Evolutionary conservation across 2,888 invertebrate genomes (phyloP), one percentile per base, ranked within the genome.

Genomic region (Plagiodera versicolora): DNA sequence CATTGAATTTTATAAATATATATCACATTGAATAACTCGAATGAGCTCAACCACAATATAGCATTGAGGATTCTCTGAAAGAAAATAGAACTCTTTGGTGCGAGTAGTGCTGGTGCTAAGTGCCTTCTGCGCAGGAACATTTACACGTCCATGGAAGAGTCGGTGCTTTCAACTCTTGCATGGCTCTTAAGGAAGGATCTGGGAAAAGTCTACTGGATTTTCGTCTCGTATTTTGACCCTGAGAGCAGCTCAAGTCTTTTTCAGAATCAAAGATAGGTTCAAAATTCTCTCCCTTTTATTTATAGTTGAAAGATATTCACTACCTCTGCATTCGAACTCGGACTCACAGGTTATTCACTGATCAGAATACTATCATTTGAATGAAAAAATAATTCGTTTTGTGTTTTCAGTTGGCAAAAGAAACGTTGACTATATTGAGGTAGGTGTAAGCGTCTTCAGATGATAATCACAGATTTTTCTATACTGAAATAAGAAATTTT

Each of bases 21-120:
- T 76, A 77, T 77, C 75, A 77, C 75, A 77, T 76, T 75, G 69
- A 75, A 70, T 67, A 67, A 68, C 67, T 68, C 70, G 65, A 68
- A 65, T 68, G 67, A 63, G 69, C 66, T 65, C 63, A 61, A 66
- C 64, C 58, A 67, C 64, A 67, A 65, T 69, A 67, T 60, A 67
- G 66, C 63, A 58, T 58, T 59, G 55, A 46, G 32, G 67, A n/a
- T 14, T 53, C 44, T 53, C 18, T 11, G 44, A 44, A 24, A 20
- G 28, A 17, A 53, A 45, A 20, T 44, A 44, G 28, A 44, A 53
- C 44, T 44, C 44, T 44, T 53, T 69, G 67, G 70, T 71, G 69
- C 70, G 58, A 66, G 63, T 67, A 67, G 70, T 70, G 70, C 69
- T 64, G 16, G 67, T 70, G 67, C 69, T 62, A 64, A 56, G 28